Evolutionary conservation across 2,797 vertebrate genomes (phyloP).

Genomic region (Centropyge bicolor): DNA sequence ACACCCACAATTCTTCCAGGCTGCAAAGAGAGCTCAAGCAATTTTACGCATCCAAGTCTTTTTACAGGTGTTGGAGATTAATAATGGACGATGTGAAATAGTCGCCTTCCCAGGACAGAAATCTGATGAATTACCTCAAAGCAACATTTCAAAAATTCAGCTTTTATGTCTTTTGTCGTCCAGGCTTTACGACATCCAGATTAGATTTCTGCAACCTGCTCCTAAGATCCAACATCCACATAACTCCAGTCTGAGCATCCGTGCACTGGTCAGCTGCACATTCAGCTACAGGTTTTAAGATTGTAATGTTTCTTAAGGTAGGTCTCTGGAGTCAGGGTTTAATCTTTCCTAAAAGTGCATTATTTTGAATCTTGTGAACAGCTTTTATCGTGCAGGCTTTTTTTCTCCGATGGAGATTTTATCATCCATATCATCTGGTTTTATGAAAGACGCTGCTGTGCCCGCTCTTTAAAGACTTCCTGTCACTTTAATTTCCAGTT

Average conservation of each 20-base stretch:
- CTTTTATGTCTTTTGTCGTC: no score
- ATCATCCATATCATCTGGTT: constrained; percentile 12
- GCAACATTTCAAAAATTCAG: no score
- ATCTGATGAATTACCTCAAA: no score
- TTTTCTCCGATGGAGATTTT: neutral
- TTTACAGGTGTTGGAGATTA: no score
- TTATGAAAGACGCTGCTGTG: constrained; percentile 17
- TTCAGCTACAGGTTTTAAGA: neutral
- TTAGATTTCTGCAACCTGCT: neutral
- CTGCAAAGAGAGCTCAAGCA: no score
- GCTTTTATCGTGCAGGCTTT: neutral
- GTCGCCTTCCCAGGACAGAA: no score
- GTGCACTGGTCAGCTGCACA: neutral
- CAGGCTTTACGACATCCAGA: neutral
- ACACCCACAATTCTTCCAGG: no score
- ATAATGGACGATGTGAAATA: no score
- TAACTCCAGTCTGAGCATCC: neutral
- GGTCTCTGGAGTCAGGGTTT: no score
- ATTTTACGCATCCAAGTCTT: no score
- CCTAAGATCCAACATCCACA: neutral
- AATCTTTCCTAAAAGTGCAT: neutral
- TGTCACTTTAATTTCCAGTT: constrained; percentile 43
- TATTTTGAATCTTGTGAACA: neutral
- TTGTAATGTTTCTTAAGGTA: neutral
- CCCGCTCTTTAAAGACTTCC: constrained; percentile 25